A percentile compares a stretch with the other conserved stretches of the same genome.
Conservation (phyloP, 1,140 invertebrate species). For the Hypothenemus hampei region DNA sequence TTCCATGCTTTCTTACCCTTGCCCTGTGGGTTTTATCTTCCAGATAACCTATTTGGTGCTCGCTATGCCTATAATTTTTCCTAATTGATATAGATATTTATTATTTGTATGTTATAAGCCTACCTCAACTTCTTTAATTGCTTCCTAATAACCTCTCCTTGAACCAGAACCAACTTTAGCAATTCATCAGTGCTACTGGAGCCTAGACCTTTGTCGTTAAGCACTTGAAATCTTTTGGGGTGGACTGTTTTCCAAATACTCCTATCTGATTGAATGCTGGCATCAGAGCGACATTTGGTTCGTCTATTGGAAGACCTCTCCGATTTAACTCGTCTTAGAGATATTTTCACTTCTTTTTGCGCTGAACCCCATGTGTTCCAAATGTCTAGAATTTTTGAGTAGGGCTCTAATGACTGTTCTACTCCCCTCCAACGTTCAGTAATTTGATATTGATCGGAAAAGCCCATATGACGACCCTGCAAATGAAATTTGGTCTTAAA, state of each 20-base stretch:
- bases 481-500: conserved; percentile 29
- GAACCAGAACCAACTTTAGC: conserved; percentile 70
- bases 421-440: conserved; percentile 63
- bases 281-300: conserved; percentile 40
- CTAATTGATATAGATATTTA: background rate
- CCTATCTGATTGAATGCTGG: conserved; percentile 40
- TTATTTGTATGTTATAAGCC: conserved; percentile 23
- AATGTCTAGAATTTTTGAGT: conserved; percentile 66
- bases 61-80: conserved; percentile 55
- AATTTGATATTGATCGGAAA: conserved; percentile 53
- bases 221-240: conserved; percentile 39
- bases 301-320: conserved; percentile 34
- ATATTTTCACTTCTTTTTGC: conserved; percentile 54
- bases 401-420: conserved; percentile 63
- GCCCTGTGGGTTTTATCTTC: conserved; percentile 69
- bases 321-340: conserved; percentile 39
- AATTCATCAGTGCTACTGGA: conserved; percentile 60
- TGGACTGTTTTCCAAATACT: conserved; percentile 42
- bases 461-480: conserved; percentile 40
- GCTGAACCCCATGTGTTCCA: conserved; percentile 71
- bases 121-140: conserved; percentile 63
- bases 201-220: conserved; percentile 43
- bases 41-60: conserved; percentile 68
- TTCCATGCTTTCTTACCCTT: conserved; percentile 67
- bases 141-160: conserved; percentile 73